These are phyloP conservation scores for Heloderma charlesbogerti DNA, from an alignment of 2,113 vertebrate species.

Conservation along the genomic window DNA sequence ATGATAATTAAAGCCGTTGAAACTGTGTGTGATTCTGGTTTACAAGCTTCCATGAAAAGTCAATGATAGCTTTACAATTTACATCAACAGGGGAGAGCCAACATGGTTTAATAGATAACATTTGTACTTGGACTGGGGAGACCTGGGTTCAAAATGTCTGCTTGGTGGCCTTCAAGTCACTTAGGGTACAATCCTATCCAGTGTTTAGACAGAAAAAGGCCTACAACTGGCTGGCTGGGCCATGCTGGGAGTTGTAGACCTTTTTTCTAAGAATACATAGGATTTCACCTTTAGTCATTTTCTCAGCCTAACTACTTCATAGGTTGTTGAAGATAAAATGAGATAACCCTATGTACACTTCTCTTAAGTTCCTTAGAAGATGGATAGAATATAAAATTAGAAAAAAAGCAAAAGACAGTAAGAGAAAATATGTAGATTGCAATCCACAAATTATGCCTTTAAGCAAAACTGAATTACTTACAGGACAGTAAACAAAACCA, in stretches of 20 bases:
- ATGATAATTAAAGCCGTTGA: not conserved
- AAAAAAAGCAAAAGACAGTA: not conserved
- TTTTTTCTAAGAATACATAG: too few species aligned
- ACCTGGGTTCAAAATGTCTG: not conserved
- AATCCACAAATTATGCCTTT: not conserved
- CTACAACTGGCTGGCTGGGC: too few species aligned
- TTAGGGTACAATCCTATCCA: not conserved
- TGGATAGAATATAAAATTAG: not conserved
- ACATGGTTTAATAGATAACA: not conserved
- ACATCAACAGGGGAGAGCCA: not conserved
- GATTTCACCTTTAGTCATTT: not conserved
- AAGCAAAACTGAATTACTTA: slow-evolving; percentile 71
- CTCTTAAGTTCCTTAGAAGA: not conserved
- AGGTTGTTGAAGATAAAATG: not conserved
- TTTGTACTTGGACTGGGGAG: not conserved
- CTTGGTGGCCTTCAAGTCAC: not conserved
- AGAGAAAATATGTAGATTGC: not conserved
- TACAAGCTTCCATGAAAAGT: not conserved
- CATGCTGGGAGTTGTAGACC: too few species aligned
- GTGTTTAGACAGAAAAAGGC: too few species aligned
- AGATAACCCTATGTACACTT: not conserved
- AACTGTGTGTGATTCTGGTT: not conserved
- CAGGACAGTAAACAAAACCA: slow-evolving; percentile 92
- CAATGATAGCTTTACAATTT: not conserved
- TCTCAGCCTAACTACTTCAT: not conserved